Percentiles rank a stretch among this genome's conserved stretches.
phyloP scores from a whole-genome alignment of 2,888 invertebrate genomes.

The Dendrolimus houi region DNA sequence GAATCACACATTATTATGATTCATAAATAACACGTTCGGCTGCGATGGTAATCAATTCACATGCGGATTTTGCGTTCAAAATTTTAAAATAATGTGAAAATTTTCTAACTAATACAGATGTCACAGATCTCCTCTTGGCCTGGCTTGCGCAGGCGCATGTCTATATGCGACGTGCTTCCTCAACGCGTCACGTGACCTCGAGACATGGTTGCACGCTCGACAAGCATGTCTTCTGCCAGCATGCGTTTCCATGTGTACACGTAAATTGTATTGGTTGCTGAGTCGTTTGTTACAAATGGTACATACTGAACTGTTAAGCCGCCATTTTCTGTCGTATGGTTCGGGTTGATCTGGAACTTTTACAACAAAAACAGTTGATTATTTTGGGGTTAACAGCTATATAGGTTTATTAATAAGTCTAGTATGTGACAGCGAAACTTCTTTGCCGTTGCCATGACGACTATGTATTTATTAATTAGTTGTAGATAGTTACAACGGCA shows the following conservation, averaged over 20 bases:
- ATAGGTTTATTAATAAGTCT: no score
- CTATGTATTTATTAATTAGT: no score
- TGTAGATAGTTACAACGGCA: no score
- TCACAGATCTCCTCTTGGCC: slow-evolving; percentile 19
- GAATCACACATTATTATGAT: no score
- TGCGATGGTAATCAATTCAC: no score
- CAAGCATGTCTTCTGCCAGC: slow-evolving; percentile 92
- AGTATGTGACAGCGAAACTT: no score
- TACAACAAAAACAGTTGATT: background rate
- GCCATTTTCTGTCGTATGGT: slow-evolving; percentile 52
- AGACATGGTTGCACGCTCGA: slow-evolving; percentile 90
- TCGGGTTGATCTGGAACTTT: slow-evolving; percentile 37
- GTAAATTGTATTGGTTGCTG: slow-evolving; percentile 92
- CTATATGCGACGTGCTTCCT: slow-evolving; percentile 93
- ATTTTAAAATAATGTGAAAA: no score
- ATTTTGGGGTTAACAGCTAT: no score
- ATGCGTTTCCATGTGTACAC: slow-evolving; percentile 94
- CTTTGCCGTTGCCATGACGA: no score
- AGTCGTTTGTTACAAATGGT: slow-evolving; percentile 91
- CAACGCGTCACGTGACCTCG: slow-evolving; percentile 89
- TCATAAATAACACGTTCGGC: no score
- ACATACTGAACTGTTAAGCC: slow-evolving; percentile 77
- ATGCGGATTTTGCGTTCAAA: no score
- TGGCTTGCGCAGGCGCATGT: slow-evolving; percentile 71
- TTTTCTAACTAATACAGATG: background rate